Conservation (phyloP, 2,888 invertebrate species). For the Blastobasis lacticolella region DNA sequence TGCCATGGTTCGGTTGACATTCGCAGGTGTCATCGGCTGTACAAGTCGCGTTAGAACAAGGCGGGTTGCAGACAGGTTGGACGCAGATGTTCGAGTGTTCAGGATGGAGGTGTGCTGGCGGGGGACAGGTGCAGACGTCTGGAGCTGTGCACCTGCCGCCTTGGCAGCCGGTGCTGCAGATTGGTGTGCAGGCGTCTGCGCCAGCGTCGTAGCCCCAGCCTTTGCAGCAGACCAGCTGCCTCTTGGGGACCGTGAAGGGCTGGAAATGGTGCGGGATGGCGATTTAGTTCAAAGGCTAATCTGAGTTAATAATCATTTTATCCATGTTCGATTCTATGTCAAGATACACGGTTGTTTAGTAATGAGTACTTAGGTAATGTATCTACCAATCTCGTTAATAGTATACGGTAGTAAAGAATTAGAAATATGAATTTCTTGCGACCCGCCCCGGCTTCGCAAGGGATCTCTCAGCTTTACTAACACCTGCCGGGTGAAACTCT, state of each 20-base stretch:
- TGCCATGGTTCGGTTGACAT: constrained; percentile 33
- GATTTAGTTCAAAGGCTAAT: too few relatives aligned
- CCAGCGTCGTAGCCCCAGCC: constrained; percentile 50
- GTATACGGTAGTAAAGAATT: too few relatives aligned
- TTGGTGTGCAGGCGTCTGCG: constrained; percentile 51
- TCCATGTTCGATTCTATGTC: too few relatives aligned
- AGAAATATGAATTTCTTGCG: too few relatives aligned
- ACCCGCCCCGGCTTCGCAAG: too few relatives aligned
- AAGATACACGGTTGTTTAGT: too few relatives aligned
- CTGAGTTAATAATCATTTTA: too few relatives aligned
- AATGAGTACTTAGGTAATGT: too few relatives aligned
- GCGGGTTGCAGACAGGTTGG: constrained; percentile 34
- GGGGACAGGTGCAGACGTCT: constrained; percentile 43
- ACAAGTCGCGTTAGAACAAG: constrained; percentile 49
- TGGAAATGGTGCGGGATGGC: constrained; percentile 21
- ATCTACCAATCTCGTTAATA: too few relatives aligned
- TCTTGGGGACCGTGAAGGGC: constrained; percentile 33
- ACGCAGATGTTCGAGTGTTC: constrained; percentile 42
- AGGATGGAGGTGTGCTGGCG: constrained; percentile 39
- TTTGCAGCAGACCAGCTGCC: constrained; percentile 49
- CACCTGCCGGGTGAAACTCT: too few relatives aligned
- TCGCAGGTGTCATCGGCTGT: constrained; percentile 40
- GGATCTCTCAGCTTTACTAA: too few relatives aligned
- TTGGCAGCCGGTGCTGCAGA: constrained; percentile 63
- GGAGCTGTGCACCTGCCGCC: constrained; percentile 57